These are phyloP conservation scores for Lasioglossum lativentre DNA, from an alignment of 2,888 invertebrate species.

Conservation along the genomic window DNA sequence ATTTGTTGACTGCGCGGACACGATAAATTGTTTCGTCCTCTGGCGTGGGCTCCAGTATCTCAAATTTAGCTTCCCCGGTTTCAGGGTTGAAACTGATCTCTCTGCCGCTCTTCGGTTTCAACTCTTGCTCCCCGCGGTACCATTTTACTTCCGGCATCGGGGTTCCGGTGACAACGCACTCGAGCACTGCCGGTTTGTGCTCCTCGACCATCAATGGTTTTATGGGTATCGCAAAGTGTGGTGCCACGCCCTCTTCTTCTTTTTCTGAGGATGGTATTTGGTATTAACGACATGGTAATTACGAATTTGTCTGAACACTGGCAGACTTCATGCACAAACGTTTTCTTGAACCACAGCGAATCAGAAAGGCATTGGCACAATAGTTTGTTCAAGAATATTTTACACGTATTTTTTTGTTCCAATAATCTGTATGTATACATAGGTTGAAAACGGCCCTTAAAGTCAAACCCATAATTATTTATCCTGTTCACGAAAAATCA, in stretches of 20 bases:
- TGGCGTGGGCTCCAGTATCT: constrained; percentile 87
- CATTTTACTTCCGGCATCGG: constrained; percentile 91
- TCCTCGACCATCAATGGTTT: constrained; percentile 88
- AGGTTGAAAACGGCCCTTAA: too few species aligned
- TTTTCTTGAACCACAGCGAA: background rate
- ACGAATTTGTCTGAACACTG: background rate
- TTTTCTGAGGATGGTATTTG: constrained; percentile 85
- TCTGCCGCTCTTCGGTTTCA: constrained; percentile 86
- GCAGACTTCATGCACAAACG: background rate
- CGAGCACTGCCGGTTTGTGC: constrained; percentile 87
- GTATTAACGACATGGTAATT: background rate
- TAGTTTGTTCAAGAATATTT: too few species aligned
- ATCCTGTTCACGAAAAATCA: background rate
- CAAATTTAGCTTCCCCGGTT: constrained; percentile 88
- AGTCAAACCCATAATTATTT: too few species aligned
- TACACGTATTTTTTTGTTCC: too few species aligned
- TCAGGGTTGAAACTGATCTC: constrained; percentile 87
- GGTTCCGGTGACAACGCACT: constrained; percentile 89
- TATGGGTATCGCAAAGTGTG: constrained; percentile 88
- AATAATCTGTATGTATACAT: too few species aligned
- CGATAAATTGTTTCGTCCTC: constrained; percentile 90
- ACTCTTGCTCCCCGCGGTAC: constrained; percentile 88
- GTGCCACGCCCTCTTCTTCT: constrained; percentile 89
- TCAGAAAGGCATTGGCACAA: background rate
- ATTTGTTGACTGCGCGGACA: constrained; percentile 90